Base-by-base conservation (phyloP, 2,888 invertebrate genomes). In the Patella depressa region DNA sequence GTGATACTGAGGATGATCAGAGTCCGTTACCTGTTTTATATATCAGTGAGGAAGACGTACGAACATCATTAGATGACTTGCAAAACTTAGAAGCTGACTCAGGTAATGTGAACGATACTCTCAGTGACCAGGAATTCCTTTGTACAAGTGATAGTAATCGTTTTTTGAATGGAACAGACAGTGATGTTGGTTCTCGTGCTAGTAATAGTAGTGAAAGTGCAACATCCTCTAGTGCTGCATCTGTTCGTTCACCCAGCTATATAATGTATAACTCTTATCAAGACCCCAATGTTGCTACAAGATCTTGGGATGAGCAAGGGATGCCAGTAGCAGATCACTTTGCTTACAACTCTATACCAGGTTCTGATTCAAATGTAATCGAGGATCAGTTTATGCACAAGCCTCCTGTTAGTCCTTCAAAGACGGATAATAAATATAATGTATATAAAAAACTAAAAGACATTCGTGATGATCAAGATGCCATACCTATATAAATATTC, bases 331-430 rank as follows among this genome's bases (percentile, higher is more conserved):
- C 76, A 15, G 65, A 65, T 14, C 29, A 57, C 65, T 78, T 75
- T 45, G 72, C 75, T 71, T 78, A 75, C 19, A 75, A 75, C 57
- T 75, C 78, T 19, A 34, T 65, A 65, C 53, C 29, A 14, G 72
- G 74, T 72, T 78, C 78, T 34, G 78, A 78, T 34, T 75, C 74
- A 34, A 59, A 74, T 72, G 71, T 71, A n/a, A 54, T 78, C 5
- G 69, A 72, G n/a, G 78, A 78, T 24, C 74, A 78, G 72, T 78
- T 78, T 69, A 78, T 78, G 78, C 78, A 78, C 72, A 72, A 72
- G 71, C 65, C 65, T 24, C 24, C 65, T 65, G 24, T 65, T 19
- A 72, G 74, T 53, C 78, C 78, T 69, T 71, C 53, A 55, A 78
- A 72, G 53, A 24, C 65, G 14, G 65, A 65, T 65, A 65, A 34